A percentile compares a stretch with the other conserved stretches of the same genome.
Conservation (phyloP, 2,888 invertebrate genomes). For the Gymnoscelis rufifasciata region DNA sequence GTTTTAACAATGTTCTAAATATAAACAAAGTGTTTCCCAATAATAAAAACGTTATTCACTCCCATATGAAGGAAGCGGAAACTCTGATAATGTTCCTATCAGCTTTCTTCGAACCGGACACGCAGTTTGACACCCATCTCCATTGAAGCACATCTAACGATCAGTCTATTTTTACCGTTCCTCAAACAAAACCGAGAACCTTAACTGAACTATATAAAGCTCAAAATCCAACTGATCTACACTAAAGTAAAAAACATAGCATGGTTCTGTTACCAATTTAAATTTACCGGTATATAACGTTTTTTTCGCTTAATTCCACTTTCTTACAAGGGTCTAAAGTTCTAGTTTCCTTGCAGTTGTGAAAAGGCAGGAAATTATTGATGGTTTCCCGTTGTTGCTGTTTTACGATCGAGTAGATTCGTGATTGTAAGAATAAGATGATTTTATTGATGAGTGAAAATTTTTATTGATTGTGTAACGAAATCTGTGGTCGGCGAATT, state of each 20-base stretch:
- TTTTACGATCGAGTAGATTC: conserved; percentile 9
- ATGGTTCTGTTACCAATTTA: conserved; percentile 2
- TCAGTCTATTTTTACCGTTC: conserved; percentile 15
- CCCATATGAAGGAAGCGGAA: background rate
- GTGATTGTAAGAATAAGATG: background rate
- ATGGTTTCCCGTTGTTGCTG: background rate
- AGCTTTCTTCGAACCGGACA: conserved; percentile 33
- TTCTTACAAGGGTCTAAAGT: background rate
- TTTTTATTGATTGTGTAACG: no score
- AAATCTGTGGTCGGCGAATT: no score
- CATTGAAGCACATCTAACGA: conserved; percentile 30
- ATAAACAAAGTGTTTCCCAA: background rate
- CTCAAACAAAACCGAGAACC: background rate
- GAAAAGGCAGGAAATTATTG: background rate
- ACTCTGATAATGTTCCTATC: conserved; percentile 9
- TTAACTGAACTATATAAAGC: background rate
- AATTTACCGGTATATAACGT: conserved; percentile 1
- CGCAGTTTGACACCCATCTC: conserved; percentile 32
- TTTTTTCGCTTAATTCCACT: background rate
- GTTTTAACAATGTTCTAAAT: no score
- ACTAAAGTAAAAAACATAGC: conserved; percentile 9
- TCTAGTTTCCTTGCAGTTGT: background rate
- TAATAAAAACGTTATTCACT: background rate
- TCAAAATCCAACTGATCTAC: background rate
- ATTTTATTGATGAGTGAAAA: background rate